phyloP scores from a whole-genome alignment of 1,140 invertebrate genomes.

The Dinothrombium tinctorium region DNA sequence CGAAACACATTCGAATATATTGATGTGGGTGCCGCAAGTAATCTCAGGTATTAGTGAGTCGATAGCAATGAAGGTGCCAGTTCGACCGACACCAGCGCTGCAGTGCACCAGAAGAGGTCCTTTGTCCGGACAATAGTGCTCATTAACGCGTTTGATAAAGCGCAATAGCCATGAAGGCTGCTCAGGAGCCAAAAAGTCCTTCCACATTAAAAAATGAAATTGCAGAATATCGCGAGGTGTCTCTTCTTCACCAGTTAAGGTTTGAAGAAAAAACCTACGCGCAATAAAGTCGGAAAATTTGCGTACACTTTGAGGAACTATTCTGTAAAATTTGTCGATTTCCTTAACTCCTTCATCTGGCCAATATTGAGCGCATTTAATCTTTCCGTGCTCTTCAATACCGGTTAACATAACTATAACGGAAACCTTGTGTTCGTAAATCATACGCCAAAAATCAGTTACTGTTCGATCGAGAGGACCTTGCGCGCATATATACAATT shows the following conservation, averaged over 20 bases:
- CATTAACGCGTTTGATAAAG: conserved; percentile 67
- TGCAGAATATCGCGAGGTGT: conserved; percentile 49
- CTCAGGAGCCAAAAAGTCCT: conserved; percentile 76
- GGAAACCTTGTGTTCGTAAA: conserved; percentile 70
- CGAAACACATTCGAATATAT: conserved; percentile 54
- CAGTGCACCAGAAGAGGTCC: conserved; percentile 72
- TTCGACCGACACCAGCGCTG: conserved; percentile 80
- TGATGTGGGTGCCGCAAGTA: conserved; percentile 27
- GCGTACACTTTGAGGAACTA: conserved; percentile 11
- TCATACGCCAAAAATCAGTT: conserved; percentile 89
- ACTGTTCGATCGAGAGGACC: conserved; percentile 75
- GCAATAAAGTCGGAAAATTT: conserved; percentile 18
- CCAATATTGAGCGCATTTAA: conserved; percentile 79
- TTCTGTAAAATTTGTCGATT: conserved; percentile 13
- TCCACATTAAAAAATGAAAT: conserved; percentile 86
- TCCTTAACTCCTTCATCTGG: conserved; percentile 33
- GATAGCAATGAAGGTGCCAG: conserved; percentile 90
- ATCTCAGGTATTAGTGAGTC: conserved; percentile 44
- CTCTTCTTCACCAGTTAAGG: conserved; percentile 16
- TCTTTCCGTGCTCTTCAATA: conserved; percentile 60
- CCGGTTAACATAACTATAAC: conserved; percentile 84
- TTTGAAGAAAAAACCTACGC: conserved; percentile 10
- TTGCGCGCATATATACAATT: conserved; percentile 78
- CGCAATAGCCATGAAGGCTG: conserved; percentile 67
- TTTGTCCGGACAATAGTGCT: conserved; percentile 53